A percentile compares a stretch with the other conserved stretches of the same genome.
phyloP scores from a whole-genome alignment of 2,113 vertebrate genomes.

The Neolamprologus modestus region DNA sequence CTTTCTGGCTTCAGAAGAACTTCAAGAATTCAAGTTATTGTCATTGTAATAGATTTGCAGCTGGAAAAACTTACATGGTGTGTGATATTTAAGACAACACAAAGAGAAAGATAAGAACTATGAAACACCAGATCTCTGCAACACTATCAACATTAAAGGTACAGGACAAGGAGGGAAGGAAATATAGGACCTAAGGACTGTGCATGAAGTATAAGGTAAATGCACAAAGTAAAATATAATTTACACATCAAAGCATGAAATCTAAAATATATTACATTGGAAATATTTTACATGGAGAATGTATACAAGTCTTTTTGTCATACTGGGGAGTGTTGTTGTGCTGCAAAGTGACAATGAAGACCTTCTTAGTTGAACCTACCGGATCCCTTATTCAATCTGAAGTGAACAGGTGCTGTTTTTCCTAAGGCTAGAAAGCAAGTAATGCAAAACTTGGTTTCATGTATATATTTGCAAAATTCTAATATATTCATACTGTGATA shows the following conservation, averaged over 20 bases:
- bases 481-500: neutral
- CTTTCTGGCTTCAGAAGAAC: neutral
- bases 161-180: neutral
- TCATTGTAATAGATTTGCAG: neutral
- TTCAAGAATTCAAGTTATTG: neutral
- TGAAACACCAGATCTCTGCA: neutral
- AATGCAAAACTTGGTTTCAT: neutral
- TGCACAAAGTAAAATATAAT: neutral
- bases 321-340: neutral
- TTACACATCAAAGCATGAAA: neutral
- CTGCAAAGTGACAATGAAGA: neutral
- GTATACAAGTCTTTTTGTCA: neutral
- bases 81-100: neutral
- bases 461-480: neutral
- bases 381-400: neutral
- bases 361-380: accelerated
- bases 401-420: neutral
- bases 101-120: neutral
- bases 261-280: neutral
- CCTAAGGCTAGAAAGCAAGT: neutral
- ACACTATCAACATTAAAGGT: neutral
- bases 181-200: neutral
- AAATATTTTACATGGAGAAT: neutral
- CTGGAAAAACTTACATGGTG: neutral
- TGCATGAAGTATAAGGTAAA: neutral